Base-by-base conservation (phyloP, 2,888 invertebrate genomes). In the Polyploca ridens region DNA sequence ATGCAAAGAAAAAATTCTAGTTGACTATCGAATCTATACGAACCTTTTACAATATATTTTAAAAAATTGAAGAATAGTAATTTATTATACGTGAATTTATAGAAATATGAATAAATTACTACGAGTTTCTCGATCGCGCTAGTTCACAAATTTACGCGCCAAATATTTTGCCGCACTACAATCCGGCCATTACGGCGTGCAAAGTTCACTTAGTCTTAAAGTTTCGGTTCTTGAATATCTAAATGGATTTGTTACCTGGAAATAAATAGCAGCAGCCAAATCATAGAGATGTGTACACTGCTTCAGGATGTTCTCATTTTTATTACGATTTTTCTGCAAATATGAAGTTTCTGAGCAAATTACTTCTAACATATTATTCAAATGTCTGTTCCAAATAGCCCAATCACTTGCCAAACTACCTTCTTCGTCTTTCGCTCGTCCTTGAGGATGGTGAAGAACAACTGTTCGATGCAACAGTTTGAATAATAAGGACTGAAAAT, bases 381-480 rank as follows among this genome's bases (percentile, higher is more conserved):
- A 64, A 59, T 88, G 84, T 73, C 84, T 89, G 67, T 87, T 86
- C 94, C 94, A 94, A 7, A 75, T 68, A 7, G 79, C 76, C 92
- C 92, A 91, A 67, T 89, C 80, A 27, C 83, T 72, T 0, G 91
- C 93, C 54, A 90, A 69, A 66, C 90, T 85, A 1, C 90, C 89
- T 58, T 85, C 82, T 63, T 89, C 80, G 33, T 70, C 73, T 54
- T 81, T 78, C 11, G 73, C 69, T 65, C 81, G 83, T 6, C 91
- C 92, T 66, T 77, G 69, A 1, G 94, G 93, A 68, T 94, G 91
- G 70, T 94, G 94, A 41, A 94, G 75, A n/a, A 67, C 63, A 44
- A 94, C 79, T 61, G 83, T 77, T n/a, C 83, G 73, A 67, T 86
- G 77, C 33, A 94, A 73, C 41, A 92, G 72, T 70, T 86, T 87